phyloP scores from a whole-genome alignment of 2,113 vertebrate genomes.

The Canis aureus region DNA sequence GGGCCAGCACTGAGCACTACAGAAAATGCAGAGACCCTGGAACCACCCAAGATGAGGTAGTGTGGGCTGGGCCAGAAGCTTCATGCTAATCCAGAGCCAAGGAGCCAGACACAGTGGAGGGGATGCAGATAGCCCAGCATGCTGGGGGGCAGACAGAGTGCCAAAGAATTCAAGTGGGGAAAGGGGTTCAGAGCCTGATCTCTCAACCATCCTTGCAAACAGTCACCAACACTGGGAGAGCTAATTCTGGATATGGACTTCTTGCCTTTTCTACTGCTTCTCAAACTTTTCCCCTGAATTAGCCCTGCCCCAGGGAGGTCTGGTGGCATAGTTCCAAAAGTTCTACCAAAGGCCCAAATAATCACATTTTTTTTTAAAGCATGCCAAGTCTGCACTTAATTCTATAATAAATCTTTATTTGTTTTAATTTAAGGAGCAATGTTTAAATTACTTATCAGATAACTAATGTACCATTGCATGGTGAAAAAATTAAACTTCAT shows the following conservation, averaged over 20 bases:
- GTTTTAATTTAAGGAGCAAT: neutral
- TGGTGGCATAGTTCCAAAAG: neutral
- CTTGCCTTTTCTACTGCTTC: neutral
- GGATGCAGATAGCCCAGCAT: neutral
- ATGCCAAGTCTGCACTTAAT: neutral
- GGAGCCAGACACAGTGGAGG: neutral
- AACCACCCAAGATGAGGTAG: neutral
- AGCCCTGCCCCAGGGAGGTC: neutral
- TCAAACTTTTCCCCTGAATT: neutral
- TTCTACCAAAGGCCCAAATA: neutral
- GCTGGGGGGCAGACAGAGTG: neutral
- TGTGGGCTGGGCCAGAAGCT: neutral
- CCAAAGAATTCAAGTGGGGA: neutral
- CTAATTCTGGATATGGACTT: neutral
- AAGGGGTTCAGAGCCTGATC: neutral
- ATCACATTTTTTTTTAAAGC: neutral
- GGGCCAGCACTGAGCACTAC: neutral
- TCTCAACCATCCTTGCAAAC: neutral
- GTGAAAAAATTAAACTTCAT: neutral
- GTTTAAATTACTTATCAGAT: conserved; percentile 17
- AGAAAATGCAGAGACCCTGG: neutral
- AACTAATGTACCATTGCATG: neutral
- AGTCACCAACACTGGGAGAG: neutral
- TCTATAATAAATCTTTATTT: neutral
- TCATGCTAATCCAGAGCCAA: neutral